A percentile compares a stretch with the other conserved stretches of the same genome.
Conservation (phyloP, 2,113 vertebrate species). For the Centrocercus urophasianus region DNA sequence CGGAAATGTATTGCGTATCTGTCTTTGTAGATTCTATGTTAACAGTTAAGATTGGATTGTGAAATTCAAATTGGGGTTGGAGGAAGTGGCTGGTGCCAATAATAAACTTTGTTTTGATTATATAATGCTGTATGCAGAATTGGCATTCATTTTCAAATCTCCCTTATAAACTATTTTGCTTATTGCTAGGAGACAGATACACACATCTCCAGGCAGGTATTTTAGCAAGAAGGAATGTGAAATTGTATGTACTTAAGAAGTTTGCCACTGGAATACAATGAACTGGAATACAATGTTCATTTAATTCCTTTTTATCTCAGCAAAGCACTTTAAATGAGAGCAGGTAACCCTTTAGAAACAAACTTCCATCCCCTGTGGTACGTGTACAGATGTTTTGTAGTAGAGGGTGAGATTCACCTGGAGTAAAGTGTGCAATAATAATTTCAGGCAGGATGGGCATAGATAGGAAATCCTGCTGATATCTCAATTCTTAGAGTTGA, state of each 20-base stretch:
- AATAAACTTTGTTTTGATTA: not conserved
- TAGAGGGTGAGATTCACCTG: not conserved
- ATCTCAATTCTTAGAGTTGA: not conserved
- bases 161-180: not conserved
- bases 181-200: not conserved
- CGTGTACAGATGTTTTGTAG: not conserved
- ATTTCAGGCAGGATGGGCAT: not conserved
- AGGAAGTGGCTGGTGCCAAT: not conserved
- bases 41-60: not conserved
- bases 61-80: not conserved
- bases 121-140: not conserved
- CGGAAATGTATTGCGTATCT: not conserved
- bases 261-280: not conserved
- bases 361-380: not conserved
- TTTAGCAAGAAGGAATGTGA: not conserved
- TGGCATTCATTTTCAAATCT: not conserved
- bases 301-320: not conserved
- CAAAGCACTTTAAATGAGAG: not conserved
- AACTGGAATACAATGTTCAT: not conserved
- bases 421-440: not conserved
- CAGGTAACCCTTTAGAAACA: not conserved
- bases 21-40: not conserved
- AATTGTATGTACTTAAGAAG: not conserved
- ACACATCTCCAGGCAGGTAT: not conserved
- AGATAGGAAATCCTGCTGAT: not conserved